Percentiles rank a stretch among this genome's conserved stretches.
Evolutionary conservation across 2,888 invertebrate genomes (phyloP).

Genomic region (Erebia aethiops): DNA sequence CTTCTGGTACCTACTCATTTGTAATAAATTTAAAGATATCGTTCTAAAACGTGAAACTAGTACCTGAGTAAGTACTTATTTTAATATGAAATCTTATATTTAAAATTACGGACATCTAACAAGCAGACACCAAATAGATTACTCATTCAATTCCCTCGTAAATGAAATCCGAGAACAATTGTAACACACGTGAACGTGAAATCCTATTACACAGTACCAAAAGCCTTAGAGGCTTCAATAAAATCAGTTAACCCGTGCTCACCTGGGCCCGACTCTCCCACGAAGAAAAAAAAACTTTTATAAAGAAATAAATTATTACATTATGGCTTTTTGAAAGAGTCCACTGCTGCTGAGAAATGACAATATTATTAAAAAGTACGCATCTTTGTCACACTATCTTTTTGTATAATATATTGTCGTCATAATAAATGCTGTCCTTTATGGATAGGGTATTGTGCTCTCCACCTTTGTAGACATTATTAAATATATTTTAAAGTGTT

Average conservation of each 20-base stretch:
- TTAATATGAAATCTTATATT: too few species aligned
- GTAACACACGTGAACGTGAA: conserved; percentile 28
- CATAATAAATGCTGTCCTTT: conserved; percentile 82
- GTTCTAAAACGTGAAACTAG: too few species aligned
- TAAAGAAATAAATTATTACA: conserved; percentile 83
- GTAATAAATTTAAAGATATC: too few species aligned
- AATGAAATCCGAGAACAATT: conserved; percentile 18
- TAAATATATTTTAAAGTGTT: conserved; percentile 83
- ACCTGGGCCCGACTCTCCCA: conserved; percentile 75
- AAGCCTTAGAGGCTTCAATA: conserved; percentile 45
- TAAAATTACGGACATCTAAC: not conserved
- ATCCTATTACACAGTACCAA: conserved; percentile 38
- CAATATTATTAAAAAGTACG: conserved; percentile 83
- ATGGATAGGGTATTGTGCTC: conserved; percentile 78
- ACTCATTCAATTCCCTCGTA: not conserved
- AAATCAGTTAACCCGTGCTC: conserved; percentile 74
- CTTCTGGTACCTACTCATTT: too few species aligned
- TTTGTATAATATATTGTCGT: conserved; percentile 83
- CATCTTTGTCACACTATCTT: conserved; percentile 83
- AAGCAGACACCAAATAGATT: conserved; percentile 1
- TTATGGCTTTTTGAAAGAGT: conserved; percentile 83
- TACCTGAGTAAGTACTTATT: too few species aligned
- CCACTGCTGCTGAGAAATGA: conserved; percentile 83
- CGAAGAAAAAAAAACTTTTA: conserved; percentile 76
- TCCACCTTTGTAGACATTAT: conserved; percentile 80